phyloP scores from a whole-genome alignment of 1,140 invertebrate species.

The Musca vetustissima region DNA sequence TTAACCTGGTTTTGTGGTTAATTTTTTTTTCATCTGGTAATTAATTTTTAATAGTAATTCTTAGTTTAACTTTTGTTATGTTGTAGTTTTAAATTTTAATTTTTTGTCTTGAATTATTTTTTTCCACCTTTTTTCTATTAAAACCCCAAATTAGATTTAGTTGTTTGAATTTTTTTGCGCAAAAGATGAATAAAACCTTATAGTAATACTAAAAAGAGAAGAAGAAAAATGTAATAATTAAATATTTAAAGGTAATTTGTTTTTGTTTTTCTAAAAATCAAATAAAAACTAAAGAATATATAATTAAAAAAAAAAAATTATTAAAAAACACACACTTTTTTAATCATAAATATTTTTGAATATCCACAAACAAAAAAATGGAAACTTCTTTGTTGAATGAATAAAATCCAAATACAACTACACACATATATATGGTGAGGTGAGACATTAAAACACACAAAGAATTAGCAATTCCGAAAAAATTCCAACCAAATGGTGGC shows the following conservation, averaged over 20 bases:
- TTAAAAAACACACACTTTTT: slow-evolving; percentile 6
- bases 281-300: too few relatives aligned
- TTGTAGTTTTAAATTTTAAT: slow-evolving; percentile 12
- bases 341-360: too few relatives aligned
- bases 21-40: slow-evolving; percentile 16
- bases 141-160: slow-evolving; percentile 22
- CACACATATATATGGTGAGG: slow-evolving; percentile 41
- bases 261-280: slow-evolving; percentile 25
- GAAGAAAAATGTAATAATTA: slow-evolving; percentile 2
- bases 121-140: slow-evolving; percentile 17
- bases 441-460: slow-evolving; percentile 56
- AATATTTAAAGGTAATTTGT: slow-evolving; percentile 13
- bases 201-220: background rate
- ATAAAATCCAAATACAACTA: too few relatives aligned
- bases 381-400: background rate
- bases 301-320: slow-evolving; percentile 15
- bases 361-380: background rate
- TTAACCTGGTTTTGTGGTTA: slow-evolving; percentile 22
- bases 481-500: too few relatives aligned
- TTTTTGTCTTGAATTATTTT: slow-evolving; percentile 20
- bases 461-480: slow-evolving; percentile 54
- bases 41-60: slow-evolving; percentile 22
- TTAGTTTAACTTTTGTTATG: slow-evolving; percentile 24
- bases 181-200: slow-evolving; percentile 4
- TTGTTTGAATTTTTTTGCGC: background rate